Base-by-base conservation (phyloP, 37 sponge, comb jelly and placozoan species). In the Ephydatia muelleri region DNA sequence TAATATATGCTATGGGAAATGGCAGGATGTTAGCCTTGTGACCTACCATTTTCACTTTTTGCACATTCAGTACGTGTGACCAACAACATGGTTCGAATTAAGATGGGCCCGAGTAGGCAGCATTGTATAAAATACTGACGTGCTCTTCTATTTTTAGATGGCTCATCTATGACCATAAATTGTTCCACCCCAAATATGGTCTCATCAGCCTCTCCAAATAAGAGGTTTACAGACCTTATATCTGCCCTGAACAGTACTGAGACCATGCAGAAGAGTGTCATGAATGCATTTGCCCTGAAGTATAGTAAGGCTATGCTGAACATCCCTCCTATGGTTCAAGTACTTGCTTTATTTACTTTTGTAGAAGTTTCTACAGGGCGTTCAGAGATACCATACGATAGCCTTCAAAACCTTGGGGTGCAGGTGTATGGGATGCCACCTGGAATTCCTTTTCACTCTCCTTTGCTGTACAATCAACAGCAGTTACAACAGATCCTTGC, bases 221-320 rank as follows among this genome's bases (percentile, higher is more conserved):
- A 43, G 43, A 43, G 43, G 6, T 43, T 43, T 43, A 43, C 43
- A 43, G 43, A 68, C 12, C 67, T 84, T 43, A 23, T 86, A n/a
- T 73, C 86, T 5, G 68, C 76, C 31, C 82, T 87, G 37, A 87
- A 68, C 77, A 81, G 76, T 49, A 29, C 89, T 67, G 89, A 93
- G 75, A 86, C 93, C 38, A 88, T 93, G 86, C 93, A 93, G 68
- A 88, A 85, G 72, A 88, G 86, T 86, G 95, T 94, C 38, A 67
- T 85, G 48, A 91, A 85, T 67, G 95, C 92, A 9, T 94, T 94
- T 75, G 86, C 95, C 40, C 83, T 94, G 31, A 94, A 94, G 82
- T 94, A 91, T 85, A 94, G 95, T 94, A 65, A 86, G 95, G 84
- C 23, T 35, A 12, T 26, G 68, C 14, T 26, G 9, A 9, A 8